Evolutionary conservation across 2,113 vertebrate genomes (phyloP).

Genomic region (Ramphastos sulfuratus): DNA sequence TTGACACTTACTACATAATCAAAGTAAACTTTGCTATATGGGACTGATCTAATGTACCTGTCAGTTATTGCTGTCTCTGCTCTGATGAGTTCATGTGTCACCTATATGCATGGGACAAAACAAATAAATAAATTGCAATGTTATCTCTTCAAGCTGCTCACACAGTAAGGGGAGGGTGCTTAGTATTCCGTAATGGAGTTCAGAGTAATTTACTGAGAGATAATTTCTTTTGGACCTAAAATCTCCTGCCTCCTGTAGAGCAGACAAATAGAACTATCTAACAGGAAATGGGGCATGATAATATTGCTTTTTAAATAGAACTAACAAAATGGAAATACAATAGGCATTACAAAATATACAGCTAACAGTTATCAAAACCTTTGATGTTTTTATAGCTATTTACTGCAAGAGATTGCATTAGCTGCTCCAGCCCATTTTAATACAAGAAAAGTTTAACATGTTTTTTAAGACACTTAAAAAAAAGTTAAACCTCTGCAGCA

Average conservation of each 20-base stretch:
- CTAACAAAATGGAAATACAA: conserved; percentile 75
- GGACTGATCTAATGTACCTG: conserved; percentile 64
- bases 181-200: conserved; percentile 75
- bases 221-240: conserved; percentile 75
- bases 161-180: conserved; percentile 56
- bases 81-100: conserved; percentile 58
- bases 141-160: conserved; percentile 71
- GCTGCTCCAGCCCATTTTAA: conserved; percentile 31
- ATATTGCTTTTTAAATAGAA: conserved; percentile 72
- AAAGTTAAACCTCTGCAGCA: background rate
- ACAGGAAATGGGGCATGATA: conserved; percentile 78
- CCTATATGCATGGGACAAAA: conserved; percentile 61
- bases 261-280: conserved; percentile 77
- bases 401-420: conserved; percentile 47
- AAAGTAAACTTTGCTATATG: conserved; percentile 70
- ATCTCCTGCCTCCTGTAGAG: conserved; percentile 71
- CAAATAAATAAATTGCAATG: conserved; percentile 76
- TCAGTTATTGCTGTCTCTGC: conserved; percentile 60
- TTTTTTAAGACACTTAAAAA: background rate
- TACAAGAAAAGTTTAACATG: conserved; percentile 27
- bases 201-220: conserved; percentile 76
- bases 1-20: conserved; percentile 74
- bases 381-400: conserved; percentile 69
- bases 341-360: conserved; percentile 70
- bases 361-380: conserved; percentile 58